Conservation (phyloP, 2,113 vertebrate genomes). For the Peromyscus leucopus region DNA sequence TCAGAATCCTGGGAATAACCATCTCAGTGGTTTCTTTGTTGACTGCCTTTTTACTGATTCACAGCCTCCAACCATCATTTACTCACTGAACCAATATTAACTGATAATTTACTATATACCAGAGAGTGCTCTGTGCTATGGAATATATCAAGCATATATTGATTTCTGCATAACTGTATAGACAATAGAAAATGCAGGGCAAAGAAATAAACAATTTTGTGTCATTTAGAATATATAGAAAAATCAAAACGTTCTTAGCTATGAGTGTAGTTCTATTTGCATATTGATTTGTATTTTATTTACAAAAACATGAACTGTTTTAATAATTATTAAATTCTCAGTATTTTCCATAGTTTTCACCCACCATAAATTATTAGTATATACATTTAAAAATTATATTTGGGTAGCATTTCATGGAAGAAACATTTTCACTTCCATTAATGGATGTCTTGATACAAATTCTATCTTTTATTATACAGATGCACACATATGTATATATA, state of each 20-base stretch:
- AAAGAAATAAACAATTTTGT: background rate
- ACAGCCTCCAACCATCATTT: background rate
- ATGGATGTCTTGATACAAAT: background rate
- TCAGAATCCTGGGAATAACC: background rate
- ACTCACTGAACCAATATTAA: background rate
- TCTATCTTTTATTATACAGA: background rate
- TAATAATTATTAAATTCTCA: background rate
- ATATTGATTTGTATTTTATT: conserved; percentile 23
- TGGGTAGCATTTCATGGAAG: background rate
- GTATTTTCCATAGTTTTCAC: background rate
- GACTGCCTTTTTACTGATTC: background rate
- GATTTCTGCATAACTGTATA: background rate
- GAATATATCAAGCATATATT: background rate
- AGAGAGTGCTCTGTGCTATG: background rate
- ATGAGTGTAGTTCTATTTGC: background rate
- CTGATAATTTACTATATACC: background rate
- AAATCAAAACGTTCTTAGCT: background rate
- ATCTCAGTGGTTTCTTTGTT: background rate
- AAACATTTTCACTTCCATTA: background rate
- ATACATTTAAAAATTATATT: background rate
- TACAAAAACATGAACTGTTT: background rate
- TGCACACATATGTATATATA: background rate
- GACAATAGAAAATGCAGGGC: background rate
- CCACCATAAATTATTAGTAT: background rate
- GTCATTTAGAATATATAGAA: background rate